phyloP scores from a whole-genome alignment of 2,113 vertebrate species.

The Litocranius walleri region DNA sequence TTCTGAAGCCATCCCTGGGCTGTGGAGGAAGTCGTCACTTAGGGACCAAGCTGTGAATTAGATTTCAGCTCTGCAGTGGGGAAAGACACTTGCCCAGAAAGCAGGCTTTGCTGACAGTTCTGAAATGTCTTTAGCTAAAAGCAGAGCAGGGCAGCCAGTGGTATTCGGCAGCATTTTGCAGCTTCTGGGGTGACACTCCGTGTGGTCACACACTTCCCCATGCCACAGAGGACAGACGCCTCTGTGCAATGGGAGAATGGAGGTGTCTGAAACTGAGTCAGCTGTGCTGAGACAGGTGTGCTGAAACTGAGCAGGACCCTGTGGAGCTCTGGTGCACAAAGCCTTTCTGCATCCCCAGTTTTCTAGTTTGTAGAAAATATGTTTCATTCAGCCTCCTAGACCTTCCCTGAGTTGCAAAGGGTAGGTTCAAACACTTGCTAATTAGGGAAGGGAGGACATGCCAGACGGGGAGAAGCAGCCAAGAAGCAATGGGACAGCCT shows the following conservation, averaged over 20 bases:
- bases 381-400: background rate
- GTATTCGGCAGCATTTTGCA: background rate
- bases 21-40: background rate
- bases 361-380: background rate
- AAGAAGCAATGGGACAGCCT: background rate
- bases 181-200: background rate
- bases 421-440: background rate
- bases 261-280: background rate
- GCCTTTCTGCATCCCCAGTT: background rate
- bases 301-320: background rate
- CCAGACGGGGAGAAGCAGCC: background rate
- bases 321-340: background rate
- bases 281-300: background rate
- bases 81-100: background rate
- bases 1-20: background rate
- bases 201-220: background rate
- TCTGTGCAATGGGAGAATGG: background rate
- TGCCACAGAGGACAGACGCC: background rate
- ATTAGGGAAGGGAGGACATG: background rate
- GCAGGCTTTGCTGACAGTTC: background rate
- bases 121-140: background rate
- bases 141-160: background rate
- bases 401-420: background rate
- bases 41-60: slow-evolving; percentile 34
- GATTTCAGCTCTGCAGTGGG: background rate